A percentile compares a stretch with the other conserved stretches of the same genome.
Conservation (phyloP, 2,797 vertebrate species). For the Peromyscus attwateri region DNA sequence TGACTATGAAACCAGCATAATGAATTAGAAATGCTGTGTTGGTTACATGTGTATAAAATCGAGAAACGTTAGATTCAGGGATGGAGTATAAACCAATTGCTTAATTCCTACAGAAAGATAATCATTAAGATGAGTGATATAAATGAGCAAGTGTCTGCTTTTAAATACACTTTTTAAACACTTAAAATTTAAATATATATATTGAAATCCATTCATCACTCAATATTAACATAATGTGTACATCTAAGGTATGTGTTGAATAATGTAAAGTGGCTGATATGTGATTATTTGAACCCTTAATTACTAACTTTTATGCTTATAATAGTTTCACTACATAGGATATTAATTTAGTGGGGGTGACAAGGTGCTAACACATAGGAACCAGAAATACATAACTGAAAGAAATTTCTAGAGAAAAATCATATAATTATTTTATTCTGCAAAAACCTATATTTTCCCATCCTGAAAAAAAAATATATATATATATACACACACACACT, state of each 20-base stretch:
- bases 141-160: background rate
- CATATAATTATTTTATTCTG: slow-evolving; percentile 1
- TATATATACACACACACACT: background rate
- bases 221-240: background rate
- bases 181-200: background rate
- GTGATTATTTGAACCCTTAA: background rate
- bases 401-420: slow-evolving; percentile 6
- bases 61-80: background rate
- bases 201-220: background rate
- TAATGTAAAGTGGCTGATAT: slow-evolving; percentile 5
- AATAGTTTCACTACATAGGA: background rate
- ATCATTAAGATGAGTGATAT: background rate
- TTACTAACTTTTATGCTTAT: background rate
- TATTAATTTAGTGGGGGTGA: background rate
- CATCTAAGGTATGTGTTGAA: background rate
- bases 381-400: slow-evolving; percentile 12
- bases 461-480: slow-evolving; percentile 10
- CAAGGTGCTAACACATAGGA: background rate
- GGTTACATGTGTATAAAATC: background rate
- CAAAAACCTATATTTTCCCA: slow-evolving; percentile 38
- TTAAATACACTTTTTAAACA: background rate
- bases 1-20: background rate
- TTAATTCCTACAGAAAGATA: slow-evolving; percentile 12
- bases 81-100: background rate
- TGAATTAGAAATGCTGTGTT: background rate